These are phyloP conservation scores for Neopipo cinnamomea DNA, from an alignment of 2,113 vertebrate species.

Conservation along the genomic window DNA sequence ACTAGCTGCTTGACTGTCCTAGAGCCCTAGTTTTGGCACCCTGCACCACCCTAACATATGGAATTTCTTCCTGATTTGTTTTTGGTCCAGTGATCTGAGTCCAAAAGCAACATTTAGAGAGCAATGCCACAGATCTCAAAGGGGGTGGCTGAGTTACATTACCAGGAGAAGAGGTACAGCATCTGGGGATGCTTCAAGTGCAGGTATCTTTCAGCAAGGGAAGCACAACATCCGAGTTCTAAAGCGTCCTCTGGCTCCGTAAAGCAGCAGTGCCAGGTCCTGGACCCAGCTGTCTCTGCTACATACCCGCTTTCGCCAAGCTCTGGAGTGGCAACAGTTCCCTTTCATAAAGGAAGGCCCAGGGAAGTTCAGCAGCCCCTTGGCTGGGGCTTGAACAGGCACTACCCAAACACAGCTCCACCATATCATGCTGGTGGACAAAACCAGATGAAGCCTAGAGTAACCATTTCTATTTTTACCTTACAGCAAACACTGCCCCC, in stretches of 20 bases:
- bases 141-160: accelerated
- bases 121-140: no score
- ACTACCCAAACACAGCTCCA: background rate
- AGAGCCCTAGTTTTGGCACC: background rate
- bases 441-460: background rate
- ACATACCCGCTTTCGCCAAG: background rate
- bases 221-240: background rate
- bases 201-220: background rate
- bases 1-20: background rate
- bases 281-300: background rate
- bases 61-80: background rate
- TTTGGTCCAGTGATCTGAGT: background rate
- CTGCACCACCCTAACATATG: background rate
- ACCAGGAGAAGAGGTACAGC: background rate
- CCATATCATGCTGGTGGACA: accelerated
- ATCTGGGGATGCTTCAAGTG: background rate
- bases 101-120: background rate
- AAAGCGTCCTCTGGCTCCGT: accelerated
- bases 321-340: background rate
- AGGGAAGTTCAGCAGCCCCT: background rate
- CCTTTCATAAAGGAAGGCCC: accelerated
- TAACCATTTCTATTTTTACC: background rate
- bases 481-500: background rate
- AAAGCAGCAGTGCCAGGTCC: background rate
- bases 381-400: background rate